Conservation (phyloP, 2,797 vertebrate species). For the Hippopotamyrus pictus region DNA sequence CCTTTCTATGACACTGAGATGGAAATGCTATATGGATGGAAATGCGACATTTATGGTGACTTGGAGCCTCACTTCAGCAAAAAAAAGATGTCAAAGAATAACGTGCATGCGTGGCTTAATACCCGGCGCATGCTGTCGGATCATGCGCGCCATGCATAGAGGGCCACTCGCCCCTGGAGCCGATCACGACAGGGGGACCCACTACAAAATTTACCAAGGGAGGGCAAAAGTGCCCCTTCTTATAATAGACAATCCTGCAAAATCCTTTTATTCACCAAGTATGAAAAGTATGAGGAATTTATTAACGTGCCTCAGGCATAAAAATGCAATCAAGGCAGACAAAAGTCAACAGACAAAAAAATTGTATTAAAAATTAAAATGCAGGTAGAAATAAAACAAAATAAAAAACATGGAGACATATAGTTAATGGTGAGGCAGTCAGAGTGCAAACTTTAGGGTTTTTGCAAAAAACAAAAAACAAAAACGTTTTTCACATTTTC, state of each 20-base stretch:
- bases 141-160: not conserved
- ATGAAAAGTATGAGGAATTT: not conserved
- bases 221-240: not conserved
- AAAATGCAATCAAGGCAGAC: not conserved
- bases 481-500: not conserved
- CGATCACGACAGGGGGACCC: too few species aligned
- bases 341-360: not conserved
- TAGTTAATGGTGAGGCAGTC: not conserved
- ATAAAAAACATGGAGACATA: not conserved
- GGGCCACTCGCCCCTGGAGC: not conserved
- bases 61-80: not conserved
- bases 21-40: not conserved
- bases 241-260: not conserved
- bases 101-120: not conserved
- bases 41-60: not conserved
- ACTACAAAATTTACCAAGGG: not conserved
- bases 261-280: not conserved
- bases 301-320: not conserved
- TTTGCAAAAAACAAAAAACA: too few species aligned
- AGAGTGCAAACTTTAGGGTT: not conserved
- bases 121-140: not conserved
- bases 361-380: not conserved
- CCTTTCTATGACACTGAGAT: not conserved
- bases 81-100: not conserved
- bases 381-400: not conserved